Evolutionary conservation across 2,113 vertebrate genomes (phyloP).

Genomic region (Hyla sarda): DNA sequence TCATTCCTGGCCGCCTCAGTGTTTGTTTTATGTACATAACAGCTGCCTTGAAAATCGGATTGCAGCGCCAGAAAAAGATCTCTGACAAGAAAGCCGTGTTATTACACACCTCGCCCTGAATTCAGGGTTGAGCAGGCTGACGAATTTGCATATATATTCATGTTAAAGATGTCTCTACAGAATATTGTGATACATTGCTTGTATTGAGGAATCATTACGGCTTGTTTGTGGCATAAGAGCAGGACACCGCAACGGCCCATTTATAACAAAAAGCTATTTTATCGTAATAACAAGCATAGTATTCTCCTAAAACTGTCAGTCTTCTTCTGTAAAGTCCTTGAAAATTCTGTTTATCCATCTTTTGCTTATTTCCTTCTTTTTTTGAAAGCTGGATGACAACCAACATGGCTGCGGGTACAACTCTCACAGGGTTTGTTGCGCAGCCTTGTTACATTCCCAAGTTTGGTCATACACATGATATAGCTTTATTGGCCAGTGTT

Average conservation of each 20-base stretch:
- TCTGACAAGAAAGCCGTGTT: constrained; percentile 18
- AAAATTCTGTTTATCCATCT: background rate
- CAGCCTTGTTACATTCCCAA: background rate
- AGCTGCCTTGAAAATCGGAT: constrained; percentile 45
- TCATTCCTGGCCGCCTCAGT: constrained; percentile 46
- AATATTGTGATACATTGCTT: constrained; percentile 14
- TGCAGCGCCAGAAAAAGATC: constrained; percentile 33
- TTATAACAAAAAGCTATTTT: background rate
- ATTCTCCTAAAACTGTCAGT: background rate
- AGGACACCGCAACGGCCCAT: background rate
- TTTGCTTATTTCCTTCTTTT: background rate
- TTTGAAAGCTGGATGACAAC: background rate
- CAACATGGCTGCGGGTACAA: background rate
- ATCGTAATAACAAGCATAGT: background rate
- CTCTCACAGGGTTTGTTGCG: background rate
- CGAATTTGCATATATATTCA: constrained; percentile 29
- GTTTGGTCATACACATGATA: background rate
- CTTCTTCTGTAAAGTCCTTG: background rate
- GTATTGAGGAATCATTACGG: background rate
- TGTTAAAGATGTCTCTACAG: constrained; percentile 13
- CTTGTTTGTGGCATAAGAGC: background rate
- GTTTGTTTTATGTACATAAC: constrained; percentile 51
- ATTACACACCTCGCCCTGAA: constrained; percentile 29
- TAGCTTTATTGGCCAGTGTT: background rate
- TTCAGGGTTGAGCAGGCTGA: constrained; percentile 22